These are phyloP conservation scores for Trileptium ribeirensis DNA, from an alignment of 2,888 invertebrate genomes.

Conservation along the genomic window DNA sequence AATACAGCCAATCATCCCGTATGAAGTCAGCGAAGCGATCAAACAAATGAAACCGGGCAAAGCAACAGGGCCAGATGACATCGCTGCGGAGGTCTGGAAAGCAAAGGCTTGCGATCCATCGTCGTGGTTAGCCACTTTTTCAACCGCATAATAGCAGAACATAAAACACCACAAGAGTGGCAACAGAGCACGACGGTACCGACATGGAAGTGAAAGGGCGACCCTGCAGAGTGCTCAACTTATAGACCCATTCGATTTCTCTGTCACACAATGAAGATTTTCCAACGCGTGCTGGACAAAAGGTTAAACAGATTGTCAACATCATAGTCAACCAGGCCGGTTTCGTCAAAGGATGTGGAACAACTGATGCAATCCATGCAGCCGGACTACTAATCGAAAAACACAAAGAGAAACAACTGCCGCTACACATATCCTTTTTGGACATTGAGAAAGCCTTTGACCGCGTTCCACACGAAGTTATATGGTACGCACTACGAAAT, in stretches of 20 bases:
- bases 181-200: background rate
- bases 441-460: too few relatives aligned
- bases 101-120: background rate
- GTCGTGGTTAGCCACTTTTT: background rate
- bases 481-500: too few relatives aligned
- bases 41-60: constrained; percentile 21
- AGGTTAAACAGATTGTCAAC: too few relatives aligned
- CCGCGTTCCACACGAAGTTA: too few relatives aligned
- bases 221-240: background rate
- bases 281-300: background rate
- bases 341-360: too few relatives aligned
- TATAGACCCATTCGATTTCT: constrained; percentile 3
- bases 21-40: background rate
- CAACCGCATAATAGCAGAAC: background rate
- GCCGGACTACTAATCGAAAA: too few relatives aligned
- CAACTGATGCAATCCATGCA: too few relatives aligned
- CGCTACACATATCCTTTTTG: too few relatives aligned
- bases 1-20: background rate
- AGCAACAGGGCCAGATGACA: constrained; percentile 17
- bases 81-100: constrained; percentile 12
- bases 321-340: too few relatives aligned
- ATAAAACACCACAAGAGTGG: background rate
- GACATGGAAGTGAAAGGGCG: constrained; percentile 7
- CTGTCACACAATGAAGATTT: constrained; percentile 14
- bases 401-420: too few relatives aligned